Evolutionary conservation across 2,888 invertebrate species (phyloP).

Genomic region (Hydrotaea cyrtoneurina): DNA sequence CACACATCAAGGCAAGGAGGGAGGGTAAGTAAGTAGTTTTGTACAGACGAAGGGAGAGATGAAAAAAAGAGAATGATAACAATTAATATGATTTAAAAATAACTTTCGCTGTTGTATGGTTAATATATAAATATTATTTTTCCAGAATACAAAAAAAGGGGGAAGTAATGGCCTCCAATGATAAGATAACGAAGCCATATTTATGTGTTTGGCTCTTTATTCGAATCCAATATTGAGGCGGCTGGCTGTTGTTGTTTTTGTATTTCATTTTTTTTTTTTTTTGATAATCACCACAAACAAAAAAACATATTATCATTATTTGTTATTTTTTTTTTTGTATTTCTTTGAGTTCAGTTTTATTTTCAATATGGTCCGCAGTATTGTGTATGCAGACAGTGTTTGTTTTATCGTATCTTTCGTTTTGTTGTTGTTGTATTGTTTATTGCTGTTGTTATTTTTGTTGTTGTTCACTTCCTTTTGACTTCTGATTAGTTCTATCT

Average conservation of each 20-base stretch:
- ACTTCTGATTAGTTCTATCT: slow-evolving; percentile 23
- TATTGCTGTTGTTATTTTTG: background rate
- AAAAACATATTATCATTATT: background rate
- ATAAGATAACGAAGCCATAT: slow-evolving; percentile 21
- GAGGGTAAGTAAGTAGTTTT: background rate
- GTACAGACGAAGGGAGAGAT: background rate
- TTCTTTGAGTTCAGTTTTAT: background rate
- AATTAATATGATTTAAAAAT: slow-evolving; percentile 32
- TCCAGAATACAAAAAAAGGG: background rate
- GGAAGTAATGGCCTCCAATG: slow-evolving; percentile 54
- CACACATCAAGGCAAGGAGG: background rate
- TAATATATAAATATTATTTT: slow-evolving; percentile 5
- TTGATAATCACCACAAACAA: slow-evolving; percentile 33
- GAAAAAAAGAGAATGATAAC: background rate
- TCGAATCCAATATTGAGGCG: background rate
- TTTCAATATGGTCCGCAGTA: slow-evolving; percentile 20
- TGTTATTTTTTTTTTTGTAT: background rate
- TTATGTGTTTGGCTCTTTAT: background rate
- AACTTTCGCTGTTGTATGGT: background rate
- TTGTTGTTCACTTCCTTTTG: slow-evolving; percentile 48
- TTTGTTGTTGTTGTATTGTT: background rate
- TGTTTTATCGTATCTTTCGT: slow-evolving; percentile 14
- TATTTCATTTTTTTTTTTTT: no score
- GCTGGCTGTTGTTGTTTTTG: background rate
- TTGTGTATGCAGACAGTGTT: slow-evolving; percentile 25